Evolutionary conservation across 2,797 vertebrate genomes (phyloP), one percentile per base, ranked within the genome.

Genomic region (Vespertilio murinus): DNA sequence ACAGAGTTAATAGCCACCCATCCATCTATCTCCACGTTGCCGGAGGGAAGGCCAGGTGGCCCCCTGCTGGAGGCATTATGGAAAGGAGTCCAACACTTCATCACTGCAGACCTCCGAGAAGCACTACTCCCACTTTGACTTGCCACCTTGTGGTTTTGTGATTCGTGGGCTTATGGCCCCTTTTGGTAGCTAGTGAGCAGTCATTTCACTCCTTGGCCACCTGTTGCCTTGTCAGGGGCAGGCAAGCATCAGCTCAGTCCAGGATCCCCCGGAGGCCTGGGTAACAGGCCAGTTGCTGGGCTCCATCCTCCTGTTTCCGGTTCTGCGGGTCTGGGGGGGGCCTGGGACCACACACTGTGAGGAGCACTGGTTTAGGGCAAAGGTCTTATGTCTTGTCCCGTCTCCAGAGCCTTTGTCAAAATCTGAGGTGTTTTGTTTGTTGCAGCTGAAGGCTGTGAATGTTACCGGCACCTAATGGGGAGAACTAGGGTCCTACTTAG

Each of bases 51-150:
- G 12, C 49, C 86, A 23, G 20, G 45, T 94, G 89, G 86, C 91
- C 70, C 85, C 91, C 84, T 91, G 90, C 95, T 93, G 86, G 88
- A 81, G 61, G 77, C 73, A 0, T 93, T 70, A 28, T 88, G 8
- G 81, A 78, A 80, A 49, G 61, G 67, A 54, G 73, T 71, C 83
- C 81, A 9, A 2, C 61, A 18, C 54, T 42, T 45, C 33, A 3
- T 18, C 10, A 0, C 28, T 47, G n/a, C 20, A 42, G 5, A 1
- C 54, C 42, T 84, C 18, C 18, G 8, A 45, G 67, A 79, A 79
- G 25, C 45, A 67, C 47, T 38, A 0, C 65, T 42, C 22, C 35
- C 8, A 5, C n/a, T 67, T 2, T 74, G 20, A 6, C 56, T 74
- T 25, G 3, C 56, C 40, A 5, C 11, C 0, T 20, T 61, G 73